phyloP scores from a whole-genome alignment of 2,113 vertebrate species.

The Marcusenius ussheri region DNA sequence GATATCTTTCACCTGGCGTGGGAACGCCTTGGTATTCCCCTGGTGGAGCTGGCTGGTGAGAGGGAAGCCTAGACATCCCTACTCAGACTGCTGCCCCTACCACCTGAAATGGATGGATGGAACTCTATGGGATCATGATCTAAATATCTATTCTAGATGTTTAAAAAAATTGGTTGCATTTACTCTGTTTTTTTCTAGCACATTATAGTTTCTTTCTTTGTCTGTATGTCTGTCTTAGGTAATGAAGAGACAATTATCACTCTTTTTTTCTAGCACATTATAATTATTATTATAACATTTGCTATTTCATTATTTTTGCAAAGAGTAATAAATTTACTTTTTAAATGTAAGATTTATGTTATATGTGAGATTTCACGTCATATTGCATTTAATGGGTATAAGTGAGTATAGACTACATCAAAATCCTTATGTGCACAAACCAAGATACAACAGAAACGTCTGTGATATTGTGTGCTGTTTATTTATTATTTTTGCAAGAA shows the following conservation, averaged over 20 bases:
- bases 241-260: neutral
- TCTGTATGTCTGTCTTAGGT: neutral
- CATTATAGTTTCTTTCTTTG: neutral
- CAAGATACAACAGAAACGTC: neutral
- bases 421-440: neutral
- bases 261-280: neutral
- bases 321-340: neutral
- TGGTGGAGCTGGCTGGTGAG: neutral
- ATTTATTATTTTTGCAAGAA: neutral
- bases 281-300: neutral
- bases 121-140: neutral
- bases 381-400: no score
- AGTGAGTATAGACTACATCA: neutral
- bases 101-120: neutral
- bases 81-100: neutral
- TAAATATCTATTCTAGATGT: neutral
- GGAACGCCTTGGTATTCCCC: neutral
- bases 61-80: neutral
- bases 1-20: neutral
- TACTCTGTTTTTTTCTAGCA: neutral
- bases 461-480: neutral
- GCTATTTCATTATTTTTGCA: neutral
- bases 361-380: neutral
- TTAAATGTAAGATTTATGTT: neutral
- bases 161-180: neutral